Conservation (phyloP, 1,140 invertebrate species). For the Helicoverpa armigera region DNA sequence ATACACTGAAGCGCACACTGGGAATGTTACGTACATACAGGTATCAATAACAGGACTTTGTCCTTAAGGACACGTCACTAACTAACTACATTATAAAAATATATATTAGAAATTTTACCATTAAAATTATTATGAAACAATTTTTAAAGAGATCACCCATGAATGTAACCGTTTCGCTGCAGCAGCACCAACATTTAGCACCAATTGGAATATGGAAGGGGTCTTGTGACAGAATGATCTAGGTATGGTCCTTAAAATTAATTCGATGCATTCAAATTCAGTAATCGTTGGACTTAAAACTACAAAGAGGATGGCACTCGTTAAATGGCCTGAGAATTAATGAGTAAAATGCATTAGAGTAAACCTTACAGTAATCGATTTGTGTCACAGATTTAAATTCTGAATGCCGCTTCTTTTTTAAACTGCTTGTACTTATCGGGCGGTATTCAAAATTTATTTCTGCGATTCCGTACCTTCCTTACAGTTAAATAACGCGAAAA, state of each 20-base stretch:
- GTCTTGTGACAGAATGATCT: slow-evolving; percentile 38
- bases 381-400: slow-evolving; percentile 23
- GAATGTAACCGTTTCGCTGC: slow-evolving; percentile 62
- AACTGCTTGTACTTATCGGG: slow-evolving; percentile 22
- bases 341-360: slow-evolving; percentile 85
- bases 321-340: slow-evolving; percentile 86
- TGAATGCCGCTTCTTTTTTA: slow-evolving; percentile 11
- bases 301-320: slow-evolving; percentile 85
- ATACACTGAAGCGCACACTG: slow-evolving; percentile 82
- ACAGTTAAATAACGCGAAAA: slow-evolving; percentile 72
- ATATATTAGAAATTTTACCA: slow-evolving; percentile 78
- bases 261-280: slow-evolving; percentile 77
- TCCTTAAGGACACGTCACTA: slow-evolving; percentile 63
- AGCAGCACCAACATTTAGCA: slow-evolving; percentile 75
- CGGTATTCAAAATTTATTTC: slow-evolving; percentile 46
- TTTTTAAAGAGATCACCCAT: slow-evolving; percentile 78
- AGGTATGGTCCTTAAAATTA: slow-evolving; percentile 47
- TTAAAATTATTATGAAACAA: slow-evolving; percentile 59
- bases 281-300: slow-evolving; percentile 79
- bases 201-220: slow-evolving; percentile 57
- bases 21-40: slow-evolving; percentile 85
- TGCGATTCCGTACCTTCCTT: slow-evolving; percentile 47
- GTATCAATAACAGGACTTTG: slow-evolving; percentile 83
- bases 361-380: slow-evolving; percentile 71
- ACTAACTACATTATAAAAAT: slow-evolving; percentile 78